Conservation (phyloP, 2,797 vertebrate genomes). For the Scleropages formosus region DNA sequence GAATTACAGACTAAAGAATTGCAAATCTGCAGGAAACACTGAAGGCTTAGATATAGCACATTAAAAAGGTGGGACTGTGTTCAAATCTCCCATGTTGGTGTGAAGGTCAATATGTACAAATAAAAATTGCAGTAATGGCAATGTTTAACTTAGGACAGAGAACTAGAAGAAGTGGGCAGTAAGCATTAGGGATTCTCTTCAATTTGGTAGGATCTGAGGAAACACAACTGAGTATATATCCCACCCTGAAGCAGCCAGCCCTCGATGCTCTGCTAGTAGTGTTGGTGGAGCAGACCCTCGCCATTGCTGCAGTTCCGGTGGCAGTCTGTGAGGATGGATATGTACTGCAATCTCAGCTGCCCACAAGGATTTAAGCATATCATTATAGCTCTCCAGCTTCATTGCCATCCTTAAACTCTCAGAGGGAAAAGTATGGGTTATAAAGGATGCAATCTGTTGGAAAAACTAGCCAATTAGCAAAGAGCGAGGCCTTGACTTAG, state of each 20-base stretch:
- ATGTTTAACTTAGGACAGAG: too few species aligned
- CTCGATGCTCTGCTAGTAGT: constrained; percentile 92
- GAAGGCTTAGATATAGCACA: too few species aligned
- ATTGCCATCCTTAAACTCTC: too few species aligned
- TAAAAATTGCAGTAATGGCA: too few species aligned
- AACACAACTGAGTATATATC: constrained; percentile 75
- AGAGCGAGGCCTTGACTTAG: constrained; percentile 10
- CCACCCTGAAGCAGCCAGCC: constrained; percentile 78
- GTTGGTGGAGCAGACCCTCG: constrained; percentile 74
- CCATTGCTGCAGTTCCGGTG: constrained; percentile 92
- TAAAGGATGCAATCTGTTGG: background rate
- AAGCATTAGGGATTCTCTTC: constrained; percentile 79
- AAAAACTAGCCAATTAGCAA: background rate
- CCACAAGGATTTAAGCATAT: background rate
- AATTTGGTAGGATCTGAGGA: constrained; percentile 68
- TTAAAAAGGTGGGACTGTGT: too few species aligned
- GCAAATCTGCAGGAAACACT: too few species aligned
- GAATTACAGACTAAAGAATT: too few species aligned
- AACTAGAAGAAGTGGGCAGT: constrained; percentile 49
- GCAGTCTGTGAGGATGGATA: constrained; percentile 71
- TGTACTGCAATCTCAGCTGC: background rate
- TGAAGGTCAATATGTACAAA: too few species aligned
- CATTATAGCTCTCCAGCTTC: too few species aligned
- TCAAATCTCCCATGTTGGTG: too few species aligned
- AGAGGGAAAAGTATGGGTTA: background rate